Evolutionary conservation across 2,888 invertebrate genomes (phyloP).

Genomic region (Megastigmus dorsalis): DNA sequence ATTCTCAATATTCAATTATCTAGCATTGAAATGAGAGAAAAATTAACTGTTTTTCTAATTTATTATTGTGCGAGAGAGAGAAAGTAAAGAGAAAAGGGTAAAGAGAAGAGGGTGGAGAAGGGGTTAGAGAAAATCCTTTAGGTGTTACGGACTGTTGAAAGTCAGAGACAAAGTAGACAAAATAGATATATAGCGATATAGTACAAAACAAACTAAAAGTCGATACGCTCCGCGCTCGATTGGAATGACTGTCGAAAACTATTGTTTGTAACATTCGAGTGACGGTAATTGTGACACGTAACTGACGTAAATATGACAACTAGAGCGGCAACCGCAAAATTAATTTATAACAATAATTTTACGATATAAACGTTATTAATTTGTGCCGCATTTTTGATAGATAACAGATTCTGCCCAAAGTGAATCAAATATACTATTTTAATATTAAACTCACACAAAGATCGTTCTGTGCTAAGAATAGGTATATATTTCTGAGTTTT

Average conservation of each 20-base stretch:
- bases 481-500: too few relatives aligned
- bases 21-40: constrained; percentile 7
- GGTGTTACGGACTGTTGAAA: background rate
- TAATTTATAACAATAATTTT: too few relatives aligned
- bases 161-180: constrained; percentile 32
- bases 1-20: constrained; percentile 10
- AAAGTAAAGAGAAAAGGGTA: constrained; percentile 15
- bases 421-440: too few relatives aligned
- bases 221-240: constrained; percentile 36
- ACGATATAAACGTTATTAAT: too few relatives aligned
- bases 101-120: background rate
- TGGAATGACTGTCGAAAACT: constrained; percentile 1
- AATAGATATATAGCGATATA: constrained; percentile 22
- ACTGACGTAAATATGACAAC: too few relatives aligned
- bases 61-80: constrained; percentile 16
- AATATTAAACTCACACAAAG: too few relatives aligned
- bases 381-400: too few relatives aligned
- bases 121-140: constrained; percentile 26
- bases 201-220: constrained; percentile 41
- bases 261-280: too few relatives aligned
- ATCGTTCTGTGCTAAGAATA: too few relatives aligned
- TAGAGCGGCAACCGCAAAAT: too few relatives aligned
- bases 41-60: constrained; percentile 7
- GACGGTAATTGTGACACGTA: too few relatives aligned
- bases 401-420: too few relatives aligned